These are phyloP conservation scores for Ariopsis seemanni DNA, from an alignment of 2,113 vertebrate genomes.

Conservation along the genomic window DNA sequence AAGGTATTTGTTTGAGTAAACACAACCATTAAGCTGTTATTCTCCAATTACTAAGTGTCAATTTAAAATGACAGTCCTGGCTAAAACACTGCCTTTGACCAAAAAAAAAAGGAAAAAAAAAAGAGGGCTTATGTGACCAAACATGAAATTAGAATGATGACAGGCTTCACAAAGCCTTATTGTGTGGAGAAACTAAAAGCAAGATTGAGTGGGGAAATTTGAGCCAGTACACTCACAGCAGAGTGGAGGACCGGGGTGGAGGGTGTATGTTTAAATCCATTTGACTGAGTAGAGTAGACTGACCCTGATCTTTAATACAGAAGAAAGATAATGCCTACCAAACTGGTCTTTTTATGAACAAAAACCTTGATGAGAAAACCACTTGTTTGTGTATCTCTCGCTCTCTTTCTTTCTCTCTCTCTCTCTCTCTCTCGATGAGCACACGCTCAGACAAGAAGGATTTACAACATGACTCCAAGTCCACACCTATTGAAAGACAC, in stretches of 20 bases:
- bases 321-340: neutral
- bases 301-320: neutral
- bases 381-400: neutral
- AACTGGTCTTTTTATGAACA: neutral
- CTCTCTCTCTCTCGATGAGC: constrained; percentile 28
- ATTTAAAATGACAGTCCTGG: constrained; percentile 8
- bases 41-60: constrained; percentile 32
- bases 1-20: constrained; percentile 15
- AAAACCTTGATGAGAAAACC: neutral
- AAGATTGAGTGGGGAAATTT: neutral
- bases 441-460: constrained; percentile 27
- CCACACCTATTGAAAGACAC: constrained; percentile 47
- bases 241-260: neutral
- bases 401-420: too few relatives aligned
- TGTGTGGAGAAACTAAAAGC: constrained; percentile 9
- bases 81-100: neutral
- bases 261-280: constrained; percentile 5
- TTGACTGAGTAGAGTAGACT: neutral
- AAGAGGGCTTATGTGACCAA: constrained; percentile 1
- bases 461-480: constrained; percentile 47
- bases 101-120: neutral
- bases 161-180: neutral
- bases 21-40: constrained; percentile 11
- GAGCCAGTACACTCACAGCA: neutral
- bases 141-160: constrained; percentile 13